Evolutionary conservation across 2,888 invertebrate genomes (phyloP).

Genomic region (Sialis lutaria): DNA sequence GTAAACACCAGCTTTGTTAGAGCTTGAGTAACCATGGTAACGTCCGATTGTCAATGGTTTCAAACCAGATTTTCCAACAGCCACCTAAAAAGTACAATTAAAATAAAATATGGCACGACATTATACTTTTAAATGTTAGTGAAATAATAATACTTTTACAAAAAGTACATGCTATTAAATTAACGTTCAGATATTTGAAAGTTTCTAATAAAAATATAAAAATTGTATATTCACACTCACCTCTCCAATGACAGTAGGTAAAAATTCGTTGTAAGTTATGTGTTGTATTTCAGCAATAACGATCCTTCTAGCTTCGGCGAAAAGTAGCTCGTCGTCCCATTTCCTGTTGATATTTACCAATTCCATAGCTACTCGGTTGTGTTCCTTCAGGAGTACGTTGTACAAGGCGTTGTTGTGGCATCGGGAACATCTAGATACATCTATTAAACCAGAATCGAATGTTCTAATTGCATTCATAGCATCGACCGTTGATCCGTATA

Average conservation of each 20-base stretch:
- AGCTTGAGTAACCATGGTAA: constrained; percentile 66
- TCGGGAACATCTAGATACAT: constrained; percentile 43
- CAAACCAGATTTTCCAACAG: constrained; percentile 42
- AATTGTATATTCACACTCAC: constrained; percentile 23
- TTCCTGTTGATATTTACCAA: constrained; percentile 53
- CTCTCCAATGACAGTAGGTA: constrained; percentile 60
- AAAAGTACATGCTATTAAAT: background rate
- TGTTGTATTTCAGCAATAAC: constrained; percentile 68
- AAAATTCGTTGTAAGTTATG: constrained; percentile 67
- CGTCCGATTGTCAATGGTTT: constrained; percentile 49
- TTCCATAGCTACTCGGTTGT: constrained; percentile 59
- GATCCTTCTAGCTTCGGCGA: constrained; percentile 56
- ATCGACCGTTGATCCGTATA: constrained; percentile 64
- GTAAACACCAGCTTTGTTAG: constrained; percentile 57
- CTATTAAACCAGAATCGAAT: constrained; percentile 53
- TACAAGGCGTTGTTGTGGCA: constrained; percentile 55
- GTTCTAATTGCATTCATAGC: constrained; percentile 50
- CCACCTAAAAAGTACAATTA: constrained; percentile 26
- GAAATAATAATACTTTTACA: background rate
- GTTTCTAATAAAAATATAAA: background rate
- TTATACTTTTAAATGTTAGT: background rate
- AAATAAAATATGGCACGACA: too few relatives aligned
- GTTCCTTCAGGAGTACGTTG: constrained; percentile 53
- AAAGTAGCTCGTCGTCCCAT: constrained; percentile 64
- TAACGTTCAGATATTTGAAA: background rate